phyloP scores from a whole-genome alignment of 2,888 invertebrate species.

The Lepidochitona cinerea region DNA sequence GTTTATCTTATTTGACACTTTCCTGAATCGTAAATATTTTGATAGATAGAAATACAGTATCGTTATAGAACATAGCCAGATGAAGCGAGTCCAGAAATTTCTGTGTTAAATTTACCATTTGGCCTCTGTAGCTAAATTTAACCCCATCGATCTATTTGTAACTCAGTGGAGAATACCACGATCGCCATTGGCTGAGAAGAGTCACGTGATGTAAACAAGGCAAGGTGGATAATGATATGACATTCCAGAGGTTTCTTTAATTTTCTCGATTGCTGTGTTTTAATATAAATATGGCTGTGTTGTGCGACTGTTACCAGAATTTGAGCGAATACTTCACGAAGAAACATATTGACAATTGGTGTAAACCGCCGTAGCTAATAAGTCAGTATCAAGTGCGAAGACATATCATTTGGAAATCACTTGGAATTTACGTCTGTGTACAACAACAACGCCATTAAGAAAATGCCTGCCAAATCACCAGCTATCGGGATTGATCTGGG shows the following conservation, averaged over 20 bases:
- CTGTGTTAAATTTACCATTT: too few relatives aligned
- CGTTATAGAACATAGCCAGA: too few relatives aligned
- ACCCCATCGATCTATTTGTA: too few relatives aligned
- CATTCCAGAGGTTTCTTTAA: not conserved
- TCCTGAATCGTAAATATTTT: too few relatives aligned
- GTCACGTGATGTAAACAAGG: not conserved
- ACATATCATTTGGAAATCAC: not conserved
- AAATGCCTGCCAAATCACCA: slow-evolving; percentile 21
- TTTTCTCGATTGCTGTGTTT: not conserved
- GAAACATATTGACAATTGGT: not conserved
- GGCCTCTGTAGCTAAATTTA: too few relatives aligned
- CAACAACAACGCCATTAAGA: not conserved
- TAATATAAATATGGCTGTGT: not conserved
- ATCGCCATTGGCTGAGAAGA: not conserved
- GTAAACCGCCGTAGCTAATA: not conserved
- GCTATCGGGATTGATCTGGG: slow-evolving; percentile 89
- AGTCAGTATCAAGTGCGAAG: too few relatives aligned
- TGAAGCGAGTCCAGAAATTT: too few relatives aligned
- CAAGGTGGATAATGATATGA: not conserved
- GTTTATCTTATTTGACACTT: too few relatives aligned
- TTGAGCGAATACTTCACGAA: not conserved
- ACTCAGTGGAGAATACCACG: too few relatives aligned
- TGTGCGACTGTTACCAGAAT: not conserved
- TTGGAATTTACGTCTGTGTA: not conserved
- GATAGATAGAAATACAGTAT: too few relatives aligned